These are phyloP conservation scores for Crax fasciolata DNA, from an alignment of 2,797 vertebrate genomes.

Conservation along the genomic window DNA sequence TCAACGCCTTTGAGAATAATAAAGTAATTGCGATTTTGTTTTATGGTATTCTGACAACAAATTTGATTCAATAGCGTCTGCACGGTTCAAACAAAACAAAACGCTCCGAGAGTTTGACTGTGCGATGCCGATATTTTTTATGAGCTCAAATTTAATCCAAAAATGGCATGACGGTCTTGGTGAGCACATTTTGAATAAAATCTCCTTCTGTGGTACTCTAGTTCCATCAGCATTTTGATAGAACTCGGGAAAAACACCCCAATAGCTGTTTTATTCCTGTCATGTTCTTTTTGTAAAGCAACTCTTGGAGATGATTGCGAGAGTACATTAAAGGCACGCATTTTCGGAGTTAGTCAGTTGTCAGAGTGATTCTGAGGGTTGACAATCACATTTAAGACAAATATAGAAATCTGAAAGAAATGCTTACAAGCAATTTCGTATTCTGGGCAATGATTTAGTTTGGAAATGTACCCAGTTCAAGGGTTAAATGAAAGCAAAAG, in stretches of 20 bases:
- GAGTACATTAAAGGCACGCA: conserved; percentile 66
- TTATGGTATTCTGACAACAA: conserved; percentile 76
- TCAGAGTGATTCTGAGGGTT: conserved; percentile 63
- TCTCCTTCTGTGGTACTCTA: conserved; percentile 46
- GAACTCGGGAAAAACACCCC: not conserved
- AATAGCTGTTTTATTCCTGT: conserved; percentile 51
- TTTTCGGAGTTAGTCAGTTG: conserved; percentile 67
- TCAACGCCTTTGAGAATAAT: conserved; percentile 78
- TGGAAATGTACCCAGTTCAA: conserved; percentile 77
- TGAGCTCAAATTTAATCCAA: conserved; percentile 59
- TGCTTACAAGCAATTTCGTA: conserved; percentile 31
- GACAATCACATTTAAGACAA: conserved; percentile 65
- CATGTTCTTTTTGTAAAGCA: conserved; percentile 53
- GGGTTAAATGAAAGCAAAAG: conserved; percentile 83
- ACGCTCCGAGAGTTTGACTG: conserved; percentile 57
- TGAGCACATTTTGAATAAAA: conserved; percentile 64
- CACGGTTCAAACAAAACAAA: conserved; percentile 69
- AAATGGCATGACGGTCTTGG: conserved; percentile 44
- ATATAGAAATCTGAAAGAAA: conserved; percentile 62
- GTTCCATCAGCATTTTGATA: conserved; percentile 36
- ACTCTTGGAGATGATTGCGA: conserved; percentile 54
- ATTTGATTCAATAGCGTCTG: conserved; percentile 70
- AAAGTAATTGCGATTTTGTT: conserved; percentile 82
- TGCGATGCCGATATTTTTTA: conserved; percentile 58
- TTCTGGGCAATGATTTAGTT: conserved; percentile 41